Base-by-base conservation (phyloP, 2,113 vertebrate genomes). In the Theristicus caerulescens region DNA sequence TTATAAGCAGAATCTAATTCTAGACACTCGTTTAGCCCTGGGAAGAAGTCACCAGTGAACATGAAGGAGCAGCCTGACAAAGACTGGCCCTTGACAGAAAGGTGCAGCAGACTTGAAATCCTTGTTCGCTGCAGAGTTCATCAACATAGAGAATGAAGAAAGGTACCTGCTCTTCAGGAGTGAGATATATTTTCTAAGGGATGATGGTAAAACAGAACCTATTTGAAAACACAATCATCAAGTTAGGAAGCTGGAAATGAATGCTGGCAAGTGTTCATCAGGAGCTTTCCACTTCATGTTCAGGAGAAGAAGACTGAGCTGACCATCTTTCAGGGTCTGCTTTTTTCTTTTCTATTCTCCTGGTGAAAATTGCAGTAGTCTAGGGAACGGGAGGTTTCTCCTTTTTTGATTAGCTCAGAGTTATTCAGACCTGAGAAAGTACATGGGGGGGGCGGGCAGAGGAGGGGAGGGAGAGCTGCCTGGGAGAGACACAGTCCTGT, bases 361-460 rank as follows among this genome's bases (percentile, higher is more conserved):
- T 61, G 18, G 16, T 76, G 25, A 76, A 88, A 91, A 80, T 18
- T 66, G 21, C 40, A 66, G 17, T n/a, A 49, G 11, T 16, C 24
- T 61, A n/a, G 31, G 27, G 27, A 95, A 76, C 24, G 0, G 0
- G 24, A 49, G 6, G 27, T 4, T 61, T 59, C 27, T 79, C 5
- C 7, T 20, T 38, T 4, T 36, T 61, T 19, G 7, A 36, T 36
- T 69, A 47, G 22, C 34, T 54, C 55, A n/a, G 26, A 49, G 32
- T n/a, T 74, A 49, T 58, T 87, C 14, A 87, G 18, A 21, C 7
- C 3, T 38, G 3, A 76, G 15, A 71, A 74, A 88, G 26, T n/a
- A 13, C 11, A 34, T 0, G 1, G 13, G 2, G 7, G 13, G 1
- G 7, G 2, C 3, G 14, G 1, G 19, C 5, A 58, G 54, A 29